Percentiles rank a stretch among this genome's conserved stretches.
Evolutionary conservation across 1,140 invertebrate species (phyloP).

Genomic region (Sinella curviseta): DNA sequence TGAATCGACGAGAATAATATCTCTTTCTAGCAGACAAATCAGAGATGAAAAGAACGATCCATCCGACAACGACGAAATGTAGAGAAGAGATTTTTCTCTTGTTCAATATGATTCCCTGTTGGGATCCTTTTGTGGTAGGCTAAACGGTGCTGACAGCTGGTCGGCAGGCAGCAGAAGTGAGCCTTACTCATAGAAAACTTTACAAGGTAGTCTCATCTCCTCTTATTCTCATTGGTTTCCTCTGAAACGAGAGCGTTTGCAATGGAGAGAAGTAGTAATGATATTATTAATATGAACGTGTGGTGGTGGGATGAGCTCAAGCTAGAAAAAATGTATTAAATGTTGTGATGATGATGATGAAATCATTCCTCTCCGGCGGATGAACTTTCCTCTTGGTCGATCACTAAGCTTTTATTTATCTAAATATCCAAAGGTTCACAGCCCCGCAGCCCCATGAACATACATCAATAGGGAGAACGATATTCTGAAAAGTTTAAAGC

Average conservation of each 20-base stretch:
- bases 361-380: neutral
- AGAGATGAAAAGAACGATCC: neutral
- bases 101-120: constrained; percentile 43
- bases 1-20: constrained; percentile 19
- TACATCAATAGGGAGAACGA: too few relatives aligned
- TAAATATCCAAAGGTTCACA: neutral
- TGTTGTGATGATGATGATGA: neutral
- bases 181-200: neutral
- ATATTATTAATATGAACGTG: constrained; percentile 16
- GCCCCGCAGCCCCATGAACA: neutral
- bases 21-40: constrained; percentile 15
- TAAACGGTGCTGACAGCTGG: constrained; percentile 49
- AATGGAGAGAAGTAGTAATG: neutral
- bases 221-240: neutral
- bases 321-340: neutral
- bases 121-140: constrained; percentile 28
- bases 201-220: neutral
- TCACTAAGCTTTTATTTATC: neutral
- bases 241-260: neutral
- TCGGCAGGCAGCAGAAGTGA: constrained; percentile 28
- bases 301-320: neutral
- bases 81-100: constrained; percentile 32
- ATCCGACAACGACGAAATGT: neutral
- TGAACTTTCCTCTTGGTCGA: neutral
- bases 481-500: too few relatives aligned